Evolutionary conservation across 2,888 invertebrate genomes (phyloP), one percentile per base, ranked within the genome.

Genomic region (Pocota personata): DNA sequence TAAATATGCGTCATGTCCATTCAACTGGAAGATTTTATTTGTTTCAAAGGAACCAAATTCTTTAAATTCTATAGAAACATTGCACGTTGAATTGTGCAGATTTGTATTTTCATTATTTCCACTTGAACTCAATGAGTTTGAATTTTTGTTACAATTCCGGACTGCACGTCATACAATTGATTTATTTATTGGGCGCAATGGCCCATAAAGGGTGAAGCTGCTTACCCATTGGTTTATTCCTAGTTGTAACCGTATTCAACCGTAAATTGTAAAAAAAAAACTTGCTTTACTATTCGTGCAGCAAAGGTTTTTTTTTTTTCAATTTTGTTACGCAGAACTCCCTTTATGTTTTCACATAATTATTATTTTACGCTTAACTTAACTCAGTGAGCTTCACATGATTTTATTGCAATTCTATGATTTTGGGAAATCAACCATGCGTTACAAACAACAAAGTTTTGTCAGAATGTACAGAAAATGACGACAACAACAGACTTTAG

Each of bases 341-440:
- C 60, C 32, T 10, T 43, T 10, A 43, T 43, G 62, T 12, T 27
- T 62, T 27, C 4, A 27, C 40, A 55, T 46, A 43, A 43, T 48
- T 66, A 64, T 57, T 67, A 8, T 37, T 37, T 52, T 52, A 60
- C 52, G 77, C 60, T 69, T 69, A 64, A 48, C 64, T 64, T 32
- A 64, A 64, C 64, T 48, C 8, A 4, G 27, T 58, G 67, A 67
- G 24, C 30, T 64, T 64, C 48, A 12, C 14, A 43, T 35, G 43
- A n/a, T 37, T 58, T 37, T 32, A 27, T 52, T 55, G 14, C 27
- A 55, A 55, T 14, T 55, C 55, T 30, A 27, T 52, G 50, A 52
- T 27, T 30, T 55, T 14, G 30, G 10, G 55, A 27, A 30, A 30
- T 16, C 55, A 55, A 30, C 14, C 55, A 10, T 30, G 55, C 55